These are phyloP conservation scores for Brachionus sp. DNA, from an alignment of 1,140 invertebrate species.

Conservation along the genomic window DNA sequence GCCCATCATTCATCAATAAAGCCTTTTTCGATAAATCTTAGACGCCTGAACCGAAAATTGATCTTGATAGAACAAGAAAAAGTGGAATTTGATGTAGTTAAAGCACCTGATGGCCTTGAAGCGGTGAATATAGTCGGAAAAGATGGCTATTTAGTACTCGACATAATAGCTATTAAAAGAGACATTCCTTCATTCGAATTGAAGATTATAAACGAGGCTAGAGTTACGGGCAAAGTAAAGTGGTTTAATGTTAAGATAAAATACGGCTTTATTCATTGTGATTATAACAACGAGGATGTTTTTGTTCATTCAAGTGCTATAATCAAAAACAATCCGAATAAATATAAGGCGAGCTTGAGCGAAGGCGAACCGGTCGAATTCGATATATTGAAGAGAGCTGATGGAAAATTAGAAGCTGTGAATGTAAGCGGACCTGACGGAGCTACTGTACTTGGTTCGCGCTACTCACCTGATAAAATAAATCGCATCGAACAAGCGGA, in stretches of 20 bases:
- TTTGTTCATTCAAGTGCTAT: constrained; percentile 47
- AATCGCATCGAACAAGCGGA: background rate
- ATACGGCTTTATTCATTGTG: constrained; percentile 94
- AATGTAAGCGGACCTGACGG: constrained; percentile 41
- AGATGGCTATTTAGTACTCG: constrained; percentile 23
- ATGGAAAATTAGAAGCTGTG: constrained; percentile 41
- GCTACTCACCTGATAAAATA: constrained; percentile 41
- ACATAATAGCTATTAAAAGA: constrained; percentile 36
- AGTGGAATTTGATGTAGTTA: constrained; percentile 44
- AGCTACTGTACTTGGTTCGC: background rate
- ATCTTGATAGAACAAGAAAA: constrained; percentile 23
- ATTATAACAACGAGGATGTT: constrained; percentile 47
- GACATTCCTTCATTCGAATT: constrained; percentile 36
- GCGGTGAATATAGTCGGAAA: constrained; percentile 29
- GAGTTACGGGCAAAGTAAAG: constrained; percentile 81
- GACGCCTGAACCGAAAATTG: background rate
- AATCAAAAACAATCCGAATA: constrained; percentile 45
- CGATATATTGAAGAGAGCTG: constrained; percentile 44
- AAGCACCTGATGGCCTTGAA: constrained; percentile 22
- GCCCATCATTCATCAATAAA: constrained; percentile 33
- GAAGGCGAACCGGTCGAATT: constrained; percentile 47
- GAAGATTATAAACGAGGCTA: constrained; percentile 31
- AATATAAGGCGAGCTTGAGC: constrained; percentile 39
- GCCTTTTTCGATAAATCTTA: background rate
- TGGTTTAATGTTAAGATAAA: constrained; percentile 99